These are phyloP conservation scores for Syngnathus floridae DNA, from an alignment of 2,113 vertebrate genomes.

Conservation along the genomic window DNA sequence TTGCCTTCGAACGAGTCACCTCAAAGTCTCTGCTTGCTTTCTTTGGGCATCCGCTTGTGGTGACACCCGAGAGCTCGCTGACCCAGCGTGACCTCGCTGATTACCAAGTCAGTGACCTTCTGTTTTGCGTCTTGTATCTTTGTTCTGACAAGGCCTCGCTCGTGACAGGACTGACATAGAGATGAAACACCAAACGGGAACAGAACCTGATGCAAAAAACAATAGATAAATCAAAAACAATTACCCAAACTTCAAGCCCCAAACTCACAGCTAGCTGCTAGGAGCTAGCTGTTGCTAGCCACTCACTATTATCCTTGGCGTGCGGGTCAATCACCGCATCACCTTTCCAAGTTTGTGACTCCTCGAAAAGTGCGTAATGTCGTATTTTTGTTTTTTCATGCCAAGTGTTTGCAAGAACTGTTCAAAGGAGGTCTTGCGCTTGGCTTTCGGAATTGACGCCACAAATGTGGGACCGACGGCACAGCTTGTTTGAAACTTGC, in stretches of 20 bases:
- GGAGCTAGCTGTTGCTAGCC: too few relatives aligned
- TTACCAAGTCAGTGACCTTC: conserved; percentile 25
- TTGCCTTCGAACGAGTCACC: neutral
- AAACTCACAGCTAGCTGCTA: too few relatives aligned
- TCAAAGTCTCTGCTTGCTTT: neutral
- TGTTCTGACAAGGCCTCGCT: neutral
- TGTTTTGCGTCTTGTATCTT: neutral
- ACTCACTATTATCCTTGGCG: too few relatives aligned
- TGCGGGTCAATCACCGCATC: too few relatives aligned
- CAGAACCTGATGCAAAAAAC: neutral
- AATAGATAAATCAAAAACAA: neutral
- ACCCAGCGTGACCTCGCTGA: conserved; percentile 17
- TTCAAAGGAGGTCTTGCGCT: too few relatives aligned
- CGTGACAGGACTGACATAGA: neutral
- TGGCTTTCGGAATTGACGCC: too few relatives aligned
- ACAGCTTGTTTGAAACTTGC: neutral
- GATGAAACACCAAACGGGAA: neutral
- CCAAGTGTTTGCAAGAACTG: too few relatives aligned
- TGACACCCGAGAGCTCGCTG: conserved; percentile 39
- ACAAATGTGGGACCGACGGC: too few relatives aligned
- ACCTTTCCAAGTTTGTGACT: too few relatives aligned
- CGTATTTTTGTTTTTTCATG: too few relatives aligned
- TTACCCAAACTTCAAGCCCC: too few relatives aligned
- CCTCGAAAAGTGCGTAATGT: too few relatives aligned
- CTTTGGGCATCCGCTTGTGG: conserved; percentile 6